These are phyloP conservation scores for Caenorhabditis sp. DNA, from an alignment of 2,888 invertebrate genomes.

Conservation along the genomic window DNA sequence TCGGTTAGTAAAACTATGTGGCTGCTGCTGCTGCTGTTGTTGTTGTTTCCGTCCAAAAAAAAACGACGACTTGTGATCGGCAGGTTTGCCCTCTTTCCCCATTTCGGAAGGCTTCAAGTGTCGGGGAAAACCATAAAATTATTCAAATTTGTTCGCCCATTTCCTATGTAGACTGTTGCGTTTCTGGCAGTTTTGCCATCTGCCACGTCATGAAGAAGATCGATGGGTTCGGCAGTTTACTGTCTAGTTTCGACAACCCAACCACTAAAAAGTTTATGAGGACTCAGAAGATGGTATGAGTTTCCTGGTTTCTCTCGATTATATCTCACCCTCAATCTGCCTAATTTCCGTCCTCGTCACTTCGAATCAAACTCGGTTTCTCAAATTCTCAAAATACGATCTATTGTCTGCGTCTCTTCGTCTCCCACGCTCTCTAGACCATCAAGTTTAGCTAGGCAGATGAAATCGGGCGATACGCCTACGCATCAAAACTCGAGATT, in stretches of 20 bases:
- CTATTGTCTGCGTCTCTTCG: conserved; percentile 35
- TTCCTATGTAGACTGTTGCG: neutral
- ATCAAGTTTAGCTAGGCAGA: conserved; percentile 19
- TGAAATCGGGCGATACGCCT: conserved; percentile 2
- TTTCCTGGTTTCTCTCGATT: neutral
- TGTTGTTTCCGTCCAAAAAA: conserved; percentile 3
- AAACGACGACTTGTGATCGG: neutral
- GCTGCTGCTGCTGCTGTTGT: neutral
- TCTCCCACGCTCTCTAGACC: conserved; percentile 18
- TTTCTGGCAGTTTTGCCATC: too few relatives aligned
- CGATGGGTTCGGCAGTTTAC: too few relatives aligned
- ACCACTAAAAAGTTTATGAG: neutral
- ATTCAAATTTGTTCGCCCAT: conserved; percentile 37
- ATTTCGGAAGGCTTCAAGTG: neutral
- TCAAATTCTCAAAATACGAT: conserved; percentile 9
- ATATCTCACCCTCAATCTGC: neutral
- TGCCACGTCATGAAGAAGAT: conserved; percentile 38
- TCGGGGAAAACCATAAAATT: conserved; percentile 37
- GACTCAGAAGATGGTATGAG: neutral
- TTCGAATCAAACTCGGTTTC: conserved; percentile 50
- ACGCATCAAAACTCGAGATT: conserved; percentile 24
- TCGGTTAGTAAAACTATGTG: conserved; percentile 42
- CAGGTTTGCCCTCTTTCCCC: neutral
- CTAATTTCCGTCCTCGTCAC: conserved; percentile 35
- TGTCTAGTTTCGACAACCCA: neutral